Conservation (phyloP, 2,113 vertebrate genomes). For the Lynx canadensis region DNA sequence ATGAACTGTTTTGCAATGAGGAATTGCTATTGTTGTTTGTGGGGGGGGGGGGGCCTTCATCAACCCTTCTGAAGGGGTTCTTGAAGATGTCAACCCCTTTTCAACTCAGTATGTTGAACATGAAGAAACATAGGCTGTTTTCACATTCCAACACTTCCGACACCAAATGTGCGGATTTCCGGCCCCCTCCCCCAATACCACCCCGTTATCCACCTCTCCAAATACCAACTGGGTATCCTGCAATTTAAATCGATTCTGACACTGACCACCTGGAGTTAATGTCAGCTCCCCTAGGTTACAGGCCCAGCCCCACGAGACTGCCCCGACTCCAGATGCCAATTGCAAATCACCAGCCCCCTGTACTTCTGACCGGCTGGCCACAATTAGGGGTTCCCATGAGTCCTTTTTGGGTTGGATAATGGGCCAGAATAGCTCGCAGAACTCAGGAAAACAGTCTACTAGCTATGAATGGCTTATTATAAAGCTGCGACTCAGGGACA, state of each 20-base stretch:
- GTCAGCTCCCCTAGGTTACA: neutral
- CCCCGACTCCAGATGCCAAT: neutral
- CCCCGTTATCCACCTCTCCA: neutral
- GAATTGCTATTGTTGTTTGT: neutral
- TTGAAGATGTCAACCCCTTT: constrained; percentile 14
- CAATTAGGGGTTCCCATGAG: neutral
- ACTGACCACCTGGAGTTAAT: neutral
- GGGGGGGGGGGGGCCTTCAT: neutral
- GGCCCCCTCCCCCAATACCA: neutral
- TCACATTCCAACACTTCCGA: neutral
- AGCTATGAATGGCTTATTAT: neutral
- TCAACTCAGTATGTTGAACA: neutral
- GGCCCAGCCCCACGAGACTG: neutral
- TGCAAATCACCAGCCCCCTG: neutral
- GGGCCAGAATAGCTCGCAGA: neutral
- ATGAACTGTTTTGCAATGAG: neutral
- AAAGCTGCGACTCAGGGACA: neutral
- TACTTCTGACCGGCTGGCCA: neutral
- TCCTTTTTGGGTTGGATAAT: neutral
- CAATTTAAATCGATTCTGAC: neutral
- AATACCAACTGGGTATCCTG: neutral
- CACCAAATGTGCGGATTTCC: neutral
- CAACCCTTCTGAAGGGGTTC: constrained; percentile 42
- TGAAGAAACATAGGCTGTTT: neutral
- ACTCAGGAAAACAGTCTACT: neutral